Conservation (phyloP, 2,888 invertebrate genomes). For the Lysandra coridon region DNA sequence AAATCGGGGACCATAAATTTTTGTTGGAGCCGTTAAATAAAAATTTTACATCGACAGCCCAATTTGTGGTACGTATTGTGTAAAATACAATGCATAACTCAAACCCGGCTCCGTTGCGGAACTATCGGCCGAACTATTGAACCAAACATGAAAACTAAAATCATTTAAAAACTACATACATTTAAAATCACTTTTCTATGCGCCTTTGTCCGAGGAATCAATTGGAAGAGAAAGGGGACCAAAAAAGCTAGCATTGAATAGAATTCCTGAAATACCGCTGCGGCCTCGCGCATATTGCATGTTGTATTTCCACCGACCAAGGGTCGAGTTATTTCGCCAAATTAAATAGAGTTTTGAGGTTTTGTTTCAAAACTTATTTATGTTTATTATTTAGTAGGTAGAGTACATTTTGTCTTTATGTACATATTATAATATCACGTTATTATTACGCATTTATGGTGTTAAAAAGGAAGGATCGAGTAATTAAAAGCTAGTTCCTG, state of each 20-base stretch:
- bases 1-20: constrained; percentile 1
- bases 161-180: constrained; percentile 25
- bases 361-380: neutral
- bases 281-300: constrained; percentile 24
- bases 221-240: constrained; percentile 28
- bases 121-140: neutral
- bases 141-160: constrained; percentile 23
- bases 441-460: no score
- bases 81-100: constrained; percentile 24
- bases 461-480: no score
- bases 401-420: neutral
- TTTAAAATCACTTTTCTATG: constrained; percentile 30
- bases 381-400: neutral
- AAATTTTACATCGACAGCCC: constrained; percentile 7
- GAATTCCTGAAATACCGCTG: constrained; percentile 30
- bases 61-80: constrained; percentile 16
- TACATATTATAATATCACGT: no score
- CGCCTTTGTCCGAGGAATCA: constrained; percentile 28
- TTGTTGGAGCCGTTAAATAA: neutral
- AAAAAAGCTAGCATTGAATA: constrained; percentile 26
- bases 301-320: constrained; percentile 22
- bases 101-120: neutral
- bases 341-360: constrained; percentile 2
- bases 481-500: no score
- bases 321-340: neutral